Conservation (phyloP, 2,888 invertebrate genomes). For the Eristalis tenax region DNA sequence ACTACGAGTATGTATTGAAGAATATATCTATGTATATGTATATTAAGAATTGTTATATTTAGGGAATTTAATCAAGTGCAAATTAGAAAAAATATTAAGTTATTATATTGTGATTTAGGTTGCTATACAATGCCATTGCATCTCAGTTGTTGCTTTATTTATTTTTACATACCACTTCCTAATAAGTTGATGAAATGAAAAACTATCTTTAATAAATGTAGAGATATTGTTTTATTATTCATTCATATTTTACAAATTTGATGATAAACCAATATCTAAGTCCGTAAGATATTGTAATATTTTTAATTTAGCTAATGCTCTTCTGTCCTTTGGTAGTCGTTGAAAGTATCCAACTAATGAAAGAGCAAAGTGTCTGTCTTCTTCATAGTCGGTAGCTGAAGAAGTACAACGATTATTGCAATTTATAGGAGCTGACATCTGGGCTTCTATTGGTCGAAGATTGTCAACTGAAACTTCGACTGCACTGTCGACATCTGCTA, state of each 20-base stretch:
- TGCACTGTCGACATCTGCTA: background rate
- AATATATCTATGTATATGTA: constrained; percentile 38
- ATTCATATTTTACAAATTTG: constrained; percentile 17
- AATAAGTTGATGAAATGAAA: constrained; percentile 37
- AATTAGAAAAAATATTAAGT: constrained; percentile 8
- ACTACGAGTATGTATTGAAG: constrained; percentile 18
- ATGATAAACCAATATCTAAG: constrained; percentile 64
- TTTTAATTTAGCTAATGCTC: constrained; percentile 73
- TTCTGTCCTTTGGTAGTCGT: constrained; percentile 71
- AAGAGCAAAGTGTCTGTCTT: constrained; percentile 74
- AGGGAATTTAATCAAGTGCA: constrained; percentile 40
- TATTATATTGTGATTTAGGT: constrained; percentile 64
- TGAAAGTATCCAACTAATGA: constrained; percentile 75
- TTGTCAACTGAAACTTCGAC: background rate
- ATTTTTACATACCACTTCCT: constrained; percentile 52
- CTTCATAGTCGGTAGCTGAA: constrained; percentile 63
- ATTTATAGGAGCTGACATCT: background rate
- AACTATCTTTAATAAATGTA: constrained; percentile 14
- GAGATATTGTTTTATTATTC: background rate
- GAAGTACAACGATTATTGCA: background rate
- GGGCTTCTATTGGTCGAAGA: background rate
- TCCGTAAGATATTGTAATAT: constrained; percentile 75
- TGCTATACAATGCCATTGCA: constrained; percentile 52
- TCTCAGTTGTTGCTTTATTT: constrained; percentile 65
- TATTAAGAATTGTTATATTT: constrained; percentile 37